Base-by-base conservation (phyloP, 2,888 invertebrate species). In the Stramonita haemastoma region DNA sequence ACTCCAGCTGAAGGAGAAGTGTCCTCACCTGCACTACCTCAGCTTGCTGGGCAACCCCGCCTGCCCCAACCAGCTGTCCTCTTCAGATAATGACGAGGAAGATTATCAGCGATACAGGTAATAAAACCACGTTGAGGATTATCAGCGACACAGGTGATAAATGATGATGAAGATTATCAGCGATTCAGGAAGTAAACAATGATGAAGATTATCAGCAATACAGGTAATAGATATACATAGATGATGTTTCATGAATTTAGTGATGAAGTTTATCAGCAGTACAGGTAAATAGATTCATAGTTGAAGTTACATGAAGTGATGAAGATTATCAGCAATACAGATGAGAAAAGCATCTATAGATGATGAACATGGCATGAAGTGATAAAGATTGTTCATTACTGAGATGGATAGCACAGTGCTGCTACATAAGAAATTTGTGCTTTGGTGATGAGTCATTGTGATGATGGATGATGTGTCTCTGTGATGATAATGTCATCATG, bases 31-130 rank as follows among this genome's bases (percentile, higher is more conserved):
- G n/a, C 97, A 97, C 4, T 98, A 98, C 95, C 97, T 99, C 66
- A 98, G 98, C 95, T 96, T 99, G 29, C 97, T 99, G 26, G 98
- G 98, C 84, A 99, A 99, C 96, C 97, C 97, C 92, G 98, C 98
- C 2, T 99, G 98, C 95, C 98, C 99, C 1, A 96, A 97, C 93
- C 96, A 97, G 92, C 94, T 97, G 77, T 96, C 97, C 0, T 95
- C 95, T 88, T 95, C 95, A 26, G 96, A 96, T 34, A 96, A 96
- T 92, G 98, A 98, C 95, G 98, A 98, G 91, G 97, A 97, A 56
- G 98, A 98, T 96, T 98, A 98, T 95, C 97, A 97, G 94, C 96
- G 98, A 96, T 98, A 98, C 95, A 97, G 98, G 97, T 96, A 92
- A 90, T 96, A 60, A 60, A 57, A 60, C 13, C 1, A 19, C 13